Conservation (phyloP, 2,888 invertebrate species). For the Dicycla oo region DNA sequence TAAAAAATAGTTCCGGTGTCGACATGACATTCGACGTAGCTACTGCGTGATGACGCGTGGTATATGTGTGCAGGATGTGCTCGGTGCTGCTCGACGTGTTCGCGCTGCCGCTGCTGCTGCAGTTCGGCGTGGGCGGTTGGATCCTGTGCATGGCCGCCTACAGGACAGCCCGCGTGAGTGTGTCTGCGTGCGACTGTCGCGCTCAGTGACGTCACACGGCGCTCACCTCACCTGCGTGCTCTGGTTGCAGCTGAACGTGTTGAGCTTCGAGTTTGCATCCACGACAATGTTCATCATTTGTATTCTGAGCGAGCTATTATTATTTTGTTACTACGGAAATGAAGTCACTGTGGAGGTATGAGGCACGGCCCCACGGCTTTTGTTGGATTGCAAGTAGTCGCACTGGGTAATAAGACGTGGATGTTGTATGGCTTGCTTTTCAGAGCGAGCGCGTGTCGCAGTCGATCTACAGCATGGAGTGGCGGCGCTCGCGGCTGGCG, state of each 20-base stretch:
- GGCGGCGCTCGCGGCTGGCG: constrained; percentile 72
- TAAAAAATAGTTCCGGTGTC: neutral
- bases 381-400: neutral
- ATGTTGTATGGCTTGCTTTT: neutral
- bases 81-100: constrained; percentile 74
- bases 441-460: constrained; percentile 84
- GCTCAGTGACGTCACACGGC: neutral
- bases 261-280: constrained; percentile 83
- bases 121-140: constrained; percentile 81
- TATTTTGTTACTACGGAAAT: constrained; percentile 89
- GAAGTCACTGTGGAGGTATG: constrained; percentile 86
- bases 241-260: constrained; percentile 69
- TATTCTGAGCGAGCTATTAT: constrained; percentile 86
- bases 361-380: no score
- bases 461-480: constrained; percentile 82
- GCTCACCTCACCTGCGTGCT: neutral
- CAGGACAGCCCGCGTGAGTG: constrained; percentile 76
- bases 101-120: constrained; percentile 75
- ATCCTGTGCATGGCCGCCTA: constrained; percentile 83
- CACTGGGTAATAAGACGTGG: neutral
- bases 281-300: constrained; percentile 86
- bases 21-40: neutral
- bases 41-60: neutral
- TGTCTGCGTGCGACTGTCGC: neutral
- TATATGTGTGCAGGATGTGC: constrained; percentile 66